Conservation (phyloP, 1,140 invertebrate genomes). For the Hirudo medicinalis region DNA sequence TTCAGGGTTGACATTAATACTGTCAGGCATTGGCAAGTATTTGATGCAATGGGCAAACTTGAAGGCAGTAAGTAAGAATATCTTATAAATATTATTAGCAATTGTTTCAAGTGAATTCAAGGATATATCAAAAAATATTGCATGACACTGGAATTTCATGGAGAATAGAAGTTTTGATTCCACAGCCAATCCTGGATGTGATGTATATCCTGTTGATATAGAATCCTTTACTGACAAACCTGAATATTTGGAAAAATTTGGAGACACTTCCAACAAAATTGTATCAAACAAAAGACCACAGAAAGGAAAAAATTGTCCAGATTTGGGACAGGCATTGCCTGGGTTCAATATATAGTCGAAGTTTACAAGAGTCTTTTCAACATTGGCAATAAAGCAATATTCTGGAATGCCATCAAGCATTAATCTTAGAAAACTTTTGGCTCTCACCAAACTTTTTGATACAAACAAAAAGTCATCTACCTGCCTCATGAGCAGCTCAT, state of each 20-base stretch:
- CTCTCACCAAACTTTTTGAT: background rate
- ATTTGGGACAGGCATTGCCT: background rate
- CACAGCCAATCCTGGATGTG: background rate
- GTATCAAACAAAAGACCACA: conserved; percentile 20
- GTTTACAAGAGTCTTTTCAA: conserved; percentile 7
- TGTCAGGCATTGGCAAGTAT: conserved; percentile 11
- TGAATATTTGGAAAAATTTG: conserved; percentile 11
- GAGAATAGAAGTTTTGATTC: conserved; percentile 10
- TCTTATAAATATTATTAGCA: conserved; percentile 13
- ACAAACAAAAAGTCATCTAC: conserved; percentile 13
- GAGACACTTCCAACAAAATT: conserved; percentile 1
- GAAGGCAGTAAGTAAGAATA: conserved; percentile 12
- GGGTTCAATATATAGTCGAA: background rate
- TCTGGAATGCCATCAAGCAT: conserved; percentile 7
- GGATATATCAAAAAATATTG: conserved; percentile 10
- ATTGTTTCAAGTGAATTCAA: conserved; percentile 9
- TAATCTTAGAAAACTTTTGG: conserved; percentile 4
- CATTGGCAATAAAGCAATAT: conserved; percentile 5
- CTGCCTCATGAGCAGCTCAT: conserved; percentile 15
- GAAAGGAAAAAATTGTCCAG: conserved; percentile 13
- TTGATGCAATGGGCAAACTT: conserved; percentile 10
- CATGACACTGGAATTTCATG: conserved; percentile 12
- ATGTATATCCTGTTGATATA: background rate
- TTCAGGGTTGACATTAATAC: conserved; percentile 1
- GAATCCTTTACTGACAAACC: background rate